Evolutionary conservation across 2,888 invertebrate species (phyloP).

Genomic region (Disparrhopalites patrizii): DNA sequence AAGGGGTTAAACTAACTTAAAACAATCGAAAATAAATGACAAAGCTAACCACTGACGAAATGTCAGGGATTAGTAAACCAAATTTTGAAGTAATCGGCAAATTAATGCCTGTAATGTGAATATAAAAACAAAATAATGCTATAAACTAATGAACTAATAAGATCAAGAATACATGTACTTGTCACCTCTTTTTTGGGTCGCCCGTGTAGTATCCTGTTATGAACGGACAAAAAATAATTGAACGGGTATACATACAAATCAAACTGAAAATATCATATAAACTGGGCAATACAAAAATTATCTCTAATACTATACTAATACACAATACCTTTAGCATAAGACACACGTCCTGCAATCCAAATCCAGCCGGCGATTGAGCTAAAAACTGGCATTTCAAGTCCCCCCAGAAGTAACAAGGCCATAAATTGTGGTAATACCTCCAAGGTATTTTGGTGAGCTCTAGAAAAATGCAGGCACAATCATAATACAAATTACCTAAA

Average conservation of each 20-base stretch:
- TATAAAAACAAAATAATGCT: not conserved
- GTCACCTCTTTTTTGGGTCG: slow-evolving; percentile 44
- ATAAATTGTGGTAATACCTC: slow-evolving; percentile 52
- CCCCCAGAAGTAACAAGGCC: slow-evolving; percentile 52
- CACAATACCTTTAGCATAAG: slow-evolving; percentile 51
- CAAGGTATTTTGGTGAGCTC: slow-evolving; percentile 48
- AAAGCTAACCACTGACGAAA: too few species aligned
- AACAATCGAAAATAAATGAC: too few species aligned
- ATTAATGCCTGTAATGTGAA: too few species aligned
- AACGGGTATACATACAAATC: not conserved
- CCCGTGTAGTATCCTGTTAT: slow-evolving; percentile 51
- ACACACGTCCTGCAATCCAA: slow-evolving; percentile 53
- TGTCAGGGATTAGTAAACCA: too few species aligned
- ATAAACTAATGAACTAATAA: not conserved
- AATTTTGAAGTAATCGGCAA: too few species aligned
- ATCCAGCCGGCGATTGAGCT: slow-evolving; percentile 53
- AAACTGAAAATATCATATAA: not conserved
- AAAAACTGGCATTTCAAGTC: slow-evolving; percentile 53
- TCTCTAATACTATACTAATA: not conserved
- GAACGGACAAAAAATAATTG: not conserved
- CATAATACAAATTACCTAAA: not conserved
- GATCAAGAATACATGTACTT: not conserved
- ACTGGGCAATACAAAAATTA: not conserved
- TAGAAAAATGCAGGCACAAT: not conserved
- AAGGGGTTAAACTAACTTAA: too few species aligned